phyloP scores from a whole-genome alignment of 2,113 vertebrate genomes.

The Zosterops hypoxanthus region DNA sequence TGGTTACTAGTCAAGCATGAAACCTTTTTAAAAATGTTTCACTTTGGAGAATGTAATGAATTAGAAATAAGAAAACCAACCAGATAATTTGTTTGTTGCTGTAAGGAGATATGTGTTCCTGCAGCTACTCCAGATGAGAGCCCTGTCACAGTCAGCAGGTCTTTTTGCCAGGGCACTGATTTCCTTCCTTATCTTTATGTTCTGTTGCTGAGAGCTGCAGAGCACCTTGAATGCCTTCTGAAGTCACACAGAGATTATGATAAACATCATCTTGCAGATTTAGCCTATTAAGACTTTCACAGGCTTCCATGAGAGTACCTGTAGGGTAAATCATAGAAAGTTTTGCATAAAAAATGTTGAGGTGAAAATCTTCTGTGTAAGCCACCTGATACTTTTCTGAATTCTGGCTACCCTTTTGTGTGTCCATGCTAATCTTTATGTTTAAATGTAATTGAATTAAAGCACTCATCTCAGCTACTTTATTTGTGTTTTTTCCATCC shows the following conservation, averaged over 20 bases:
- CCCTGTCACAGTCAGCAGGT: rapidly evolving
- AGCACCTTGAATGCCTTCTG: not conserved
- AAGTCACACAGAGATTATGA: not conserved
- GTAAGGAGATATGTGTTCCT: not conserved
- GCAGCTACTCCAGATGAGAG: not conserved
- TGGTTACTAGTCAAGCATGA: not conserved
- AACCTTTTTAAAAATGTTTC: not conserved
- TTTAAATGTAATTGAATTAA: not conserved
- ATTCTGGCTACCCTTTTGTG: not conserved
- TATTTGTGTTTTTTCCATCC: not conserved
- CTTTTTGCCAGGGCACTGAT: not conserved
- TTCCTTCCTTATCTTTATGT: not conserved
- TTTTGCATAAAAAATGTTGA: not conserved
- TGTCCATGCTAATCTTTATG: not conserved
- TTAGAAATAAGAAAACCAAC: not conserved
- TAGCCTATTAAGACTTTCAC: not conserved
- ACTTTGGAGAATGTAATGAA: not conserved
- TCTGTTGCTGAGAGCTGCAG: not conserved
- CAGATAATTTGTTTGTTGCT: not conserved
- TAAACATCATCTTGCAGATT: not conserved
- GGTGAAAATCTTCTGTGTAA: not conserved
- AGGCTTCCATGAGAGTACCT: not conserved
- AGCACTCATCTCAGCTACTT: not conserved
- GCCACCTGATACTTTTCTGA: not conserved
- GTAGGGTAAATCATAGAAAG: not conserved